These are phyloP conservation scores for Bombus impatiens DNA, from an alignment of 1,140 invertebrate genomes.

Conservation along the genomic window DNA sequence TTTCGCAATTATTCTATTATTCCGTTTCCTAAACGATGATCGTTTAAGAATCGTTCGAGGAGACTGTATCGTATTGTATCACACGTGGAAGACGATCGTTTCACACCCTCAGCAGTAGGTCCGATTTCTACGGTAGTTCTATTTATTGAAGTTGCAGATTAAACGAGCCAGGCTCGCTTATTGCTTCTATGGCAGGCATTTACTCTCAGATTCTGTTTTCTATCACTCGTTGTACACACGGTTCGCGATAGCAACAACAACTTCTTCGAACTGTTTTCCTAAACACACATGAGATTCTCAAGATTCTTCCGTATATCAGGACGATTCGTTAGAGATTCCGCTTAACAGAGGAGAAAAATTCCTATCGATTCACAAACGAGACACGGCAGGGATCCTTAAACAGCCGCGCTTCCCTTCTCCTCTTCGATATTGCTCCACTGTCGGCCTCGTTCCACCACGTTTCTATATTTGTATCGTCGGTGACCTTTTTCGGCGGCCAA, in stretches of 20 bases:
- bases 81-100: slow-evolving; percentile 27
- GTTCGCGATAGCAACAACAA: slow-evolving; percentile 7
- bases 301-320: not conserved
- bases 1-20: not conserved
- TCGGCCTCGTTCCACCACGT: not conserved
- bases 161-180: not conserved
- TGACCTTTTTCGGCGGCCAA: slow-evolving; percentile 11
- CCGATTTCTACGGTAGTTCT: not conserved
- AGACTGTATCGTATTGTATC: not conserved
- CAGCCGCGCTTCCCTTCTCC: not conserved
- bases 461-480: slow-evolving; percentile 36
- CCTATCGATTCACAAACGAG: slow-evolving; percentile 6
- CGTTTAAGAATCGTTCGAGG: not conserved
- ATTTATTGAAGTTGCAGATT: not conserved
- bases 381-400: not conserved
- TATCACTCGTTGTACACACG: not conserved
- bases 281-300: not conserved
- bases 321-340: too few relatives aligned
- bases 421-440: not conserved
- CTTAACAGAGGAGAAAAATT: not conserved
- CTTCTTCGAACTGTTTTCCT: not conserved
- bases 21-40: not conserved
- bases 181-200: slow-evolving; percentile 24
- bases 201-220: not conserved
- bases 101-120: not conserved